Evolutionary conservation across 2,888 invertebrate genomes (phyloP), one percentile per base, ranked within the genome.

Genomic region (Gymnoscelis rufifasciata): DNA sequence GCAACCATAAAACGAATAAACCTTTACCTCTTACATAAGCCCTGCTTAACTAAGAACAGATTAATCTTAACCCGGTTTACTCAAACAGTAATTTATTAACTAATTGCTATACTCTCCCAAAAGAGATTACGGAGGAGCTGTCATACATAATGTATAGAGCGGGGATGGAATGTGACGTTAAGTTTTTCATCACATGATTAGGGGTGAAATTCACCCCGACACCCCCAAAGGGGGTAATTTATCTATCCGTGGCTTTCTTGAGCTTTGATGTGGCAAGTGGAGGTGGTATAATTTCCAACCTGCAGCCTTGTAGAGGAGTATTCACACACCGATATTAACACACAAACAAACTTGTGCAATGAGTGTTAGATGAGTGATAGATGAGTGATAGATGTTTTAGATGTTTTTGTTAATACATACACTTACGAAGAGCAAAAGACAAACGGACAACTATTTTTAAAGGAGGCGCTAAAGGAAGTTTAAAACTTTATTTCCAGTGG

Each of bases 141-240:
- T 40, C 50, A 51, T 54, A 54, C 47, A 54, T 57, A 52, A 55
- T 52, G 45, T 47, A 54, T 54, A 38, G 54, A 38, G 52, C 19
- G 19, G 39, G 42, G 52, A 59, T 49, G 54, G 56, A 57, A 55
- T 64, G 63, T 45, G 60, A 71, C 66, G 76, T 66, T 74, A 80
- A 86, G 84, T 86, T 87, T 86, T 81, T 83, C 83, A 86, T 83
- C 80, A 81, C 81, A 74, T 84, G 78, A 81, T 84, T 82, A 83
- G 71, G 74, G 66, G 76, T 60, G 76, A 80, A 81, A 82, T 78
- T 70, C 67, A 64, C 70, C 66, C 66, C 61, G 62, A 53, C 38
- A 48, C 43, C 58, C 56, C 5, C 51, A 43, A 63, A 56, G 57
- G 72, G 75, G 74, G 72, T 60, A 30, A 24, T 26, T 31, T 31